These are phyloP conservation scores for Aphis craccivora DNA, from an alignment of 1,140 invertebrate species.

Conservation along the genomic window DNA sequence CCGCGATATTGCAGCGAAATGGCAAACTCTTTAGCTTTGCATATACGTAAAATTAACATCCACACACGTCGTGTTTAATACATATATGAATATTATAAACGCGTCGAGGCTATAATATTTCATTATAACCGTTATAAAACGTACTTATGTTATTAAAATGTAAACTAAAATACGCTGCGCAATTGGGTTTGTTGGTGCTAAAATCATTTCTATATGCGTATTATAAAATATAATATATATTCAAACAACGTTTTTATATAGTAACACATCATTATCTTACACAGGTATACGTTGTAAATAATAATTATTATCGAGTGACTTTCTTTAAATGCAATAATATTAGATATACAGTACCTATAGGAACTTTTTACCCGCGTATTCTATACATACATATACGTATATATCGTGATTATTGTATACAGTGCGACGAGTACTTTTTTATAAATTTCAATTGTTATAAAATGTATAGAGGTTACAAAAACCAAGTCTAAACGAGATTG, in stretches of 20 bases:
- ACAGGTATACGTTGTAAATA: not conserved
- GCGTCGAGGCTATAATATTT: not conserved
- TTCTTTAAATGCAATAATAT: slow-evolving; percentile 23
- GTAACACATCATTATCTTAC: not conserved
- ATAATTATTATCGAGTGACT: not conserved
- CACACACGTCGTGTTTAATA: not conserved
- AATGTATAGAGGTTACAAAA: not conserved
- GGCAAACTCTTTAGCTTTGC: not conserved
- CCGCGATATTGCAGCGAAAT: not conserved
- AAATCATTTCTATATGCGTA: not conserved
- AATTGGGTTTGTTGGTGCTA: not conserved
- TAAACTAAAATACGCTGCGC: no score
- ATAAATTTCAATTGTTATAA: not conserved
- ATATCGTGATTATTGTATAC: not conserved
- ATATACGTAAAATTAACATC: not conserved
- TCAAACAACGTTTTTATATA: not conserved
- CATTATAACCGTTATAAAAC: not conserved
- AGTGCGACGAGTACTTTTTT: not conserved
- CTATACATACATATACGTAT: not conserved
- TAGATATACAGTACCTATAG: not conserved
- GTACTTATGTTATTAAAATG: not conserved
- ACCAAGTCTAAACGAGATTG: not conserved
- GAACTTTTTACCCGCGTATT: not conserved
- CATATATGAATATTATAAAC: not conserved
- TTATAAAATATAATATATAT: not conserved